Base-by-base conservation (phyloP, 2,113 vertebrate species). In the Thamnophis sirtalis region DNA sequence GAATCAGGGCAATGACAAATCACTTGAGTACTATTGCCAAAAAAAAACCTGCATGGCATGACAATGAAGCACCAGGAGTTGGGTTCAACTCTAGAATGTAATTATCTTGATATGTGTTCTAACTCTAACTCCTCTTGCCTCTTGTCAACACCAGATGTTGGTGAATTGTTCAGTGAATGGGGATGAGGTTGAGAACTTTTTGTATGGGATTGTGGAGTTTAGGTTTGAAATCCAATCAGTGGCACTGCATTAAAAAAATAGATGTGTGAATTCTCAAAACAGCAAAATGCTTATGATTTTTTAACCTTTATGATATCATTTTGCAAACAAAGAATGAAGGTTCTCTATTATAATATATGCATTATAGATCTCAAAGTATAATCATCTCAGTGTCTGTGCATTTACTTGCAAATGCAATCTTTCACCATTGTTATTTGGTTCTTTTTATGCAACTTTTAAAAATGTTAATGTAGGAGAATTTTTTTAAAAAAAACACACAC, bases 151-250 rank as follows among this genome's bases (percentile, higher is more conserved):
- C 17, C n/a, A 48, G 38, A 15, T 84, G 13, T 28, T 26, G 53
- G 24, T 58, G 54, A 86, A n/a, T 33, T 2, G 9, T 48, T 48
- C n/a, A 19, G 93, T 94, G 93, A 92, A 91, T 93, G 94, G 87
- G 95, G 94, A 94, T 87, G 93, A 9, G 33, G 33, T 80, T 19
- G 92, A 93, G 93, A 93, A 92, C 90, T 93, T 94, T 86, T 94
- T 84, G 87, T 43, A 9, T 90, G 84, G 94, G 28, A 49, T 50
- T 93, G 91, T 33, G 89, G 91, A 92, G 63, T 43, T 87, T 90
- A 49, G 93, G 89, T 95, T 95, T 96, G 93, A 94, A 95, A 95
- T 93, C 92, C 56, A 92, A 91, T 95, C 92, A 93, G 87, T 93
- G 93, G 93, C 93, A 91, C 49, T 91, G 63, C 0, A 0, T 92